These are phyloP conservation scores for Chrysocyon brachyurus DNA, from an alignment of 2,797 vertebrate species.

Conservation along the genomic window DNA sequence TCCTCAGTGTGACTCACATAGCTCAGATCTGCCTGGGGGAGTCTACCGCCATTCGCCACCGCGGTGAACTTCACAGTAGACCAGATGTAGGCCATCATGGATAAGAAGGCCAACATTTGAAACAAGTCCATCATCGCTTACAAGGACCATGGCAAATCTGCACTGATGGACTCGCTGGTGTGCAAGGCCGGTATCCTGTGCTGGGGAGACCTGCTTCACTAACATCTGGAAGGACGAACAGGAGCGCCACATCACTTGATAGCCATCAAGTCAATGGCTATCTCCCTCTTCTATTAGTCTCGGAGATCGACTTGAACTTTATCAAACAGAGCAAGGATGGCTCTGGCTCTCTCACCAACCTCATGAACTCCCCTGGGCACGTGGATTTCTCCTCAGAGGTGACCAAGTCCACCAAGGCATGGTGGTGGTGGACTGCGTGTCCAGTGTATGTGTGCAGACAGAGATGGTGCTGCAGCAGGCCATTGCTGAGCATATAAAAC, in stretches of 20 bases:
- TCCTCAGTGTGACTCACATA: constrained; percentile 82
- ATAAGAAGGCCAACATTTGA: constrained; percentile 98
- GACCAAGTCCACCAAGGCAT: constrained; percentile 97
- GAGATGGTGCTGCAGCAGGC: constrained; percentile 98
- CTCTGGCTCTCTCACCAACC: constrained; percentile 96
- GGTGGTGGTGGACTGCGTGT: constrained; percentile 97
- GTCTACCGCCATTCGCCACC: constrained; percentile 95
- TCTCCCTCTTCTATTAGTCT: constrained; percentile 96
- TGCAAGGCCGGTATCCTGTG: constrained; percentile 97
- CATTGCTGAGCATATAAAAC: constrained; percentile 96
- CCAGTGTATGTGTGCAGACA: constrained; percentile 97
- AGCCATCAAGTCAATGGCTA: constrained; percentile 96
- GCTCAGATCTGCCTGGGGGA: constrained; percentile 86
- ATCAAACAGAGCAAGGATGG: constrained; percentile 98
- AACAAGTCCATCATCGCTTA: constrained; percentile 99
- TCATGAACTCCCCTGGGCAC: constrained; percentile 97
- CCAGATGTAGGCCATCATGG: constrained; percentile 98
- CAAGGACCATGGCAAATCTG: constrained; percentile 97
- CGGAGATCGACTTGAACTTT: constrained; percentile 94
- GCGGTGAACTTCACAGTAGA: constrained; percentile 98
- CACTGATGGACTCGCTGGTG: constrained; percentile 95
- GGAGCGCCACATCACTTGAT: constrained; percentile 97
- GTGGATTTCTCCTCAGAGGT: constrained; percentile 99
- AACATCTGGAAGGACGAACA: constrained; percentile 98
- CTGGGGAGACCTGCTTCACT: constrained; percentile 96